Base-by-base conservation (phyloP, 2,888 invertebrate genomes). In the Perdita meconis region DNA sequence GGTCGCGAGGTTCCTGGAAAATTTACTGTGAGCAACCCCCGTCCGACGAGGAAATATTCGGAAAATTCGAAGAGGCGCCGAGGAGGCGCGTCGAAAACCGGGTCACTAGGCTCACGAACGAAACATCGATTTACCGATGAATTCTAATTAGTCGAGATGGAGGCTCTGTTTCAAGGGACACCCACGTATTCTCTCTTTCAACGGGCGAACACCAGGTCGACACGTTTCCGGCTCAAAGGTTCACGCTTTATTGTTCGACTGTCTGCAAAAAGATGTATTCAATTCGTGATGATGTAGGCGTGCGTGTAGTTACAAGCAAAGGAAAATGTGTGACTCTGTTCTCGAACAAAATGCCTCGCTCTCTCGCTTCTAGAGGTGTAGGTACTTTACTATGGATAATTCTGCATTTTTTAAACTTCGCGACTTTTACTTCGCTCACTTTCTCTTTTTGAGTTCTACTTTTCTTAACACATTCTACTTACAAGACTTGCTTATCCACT, bases 71-170 rank as follows among this genome's bases (percentile, higher is more conserved):
- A 44, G 5, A 16, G 38, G 24, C 3, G 24, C 16, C 10, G 50
- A 40, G 19, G 56, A 13, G 50, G 30, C 34, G 22, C 19, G 42
- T 36, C 22, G 24, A 34, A 77, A 76, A 76, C 56, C 56, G 42
- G 76, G 76, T 76, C 76, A 63, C 56, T 30, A 12, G 12, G 47
- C 3, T 16, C 12, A 22, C 55, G 47, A 40, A 34, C 56, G 60
- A 63, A 76, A 61, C 66, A 56, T 76, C 59, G 59, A 83, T 69
- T 72, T 63, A 47, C 72, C 67, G 61, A 68, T 69, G 65, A 71
- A 66, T 66, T 81, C 74, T 80, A 81, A 81, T 77, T 67, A 76
- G 64, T 75, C 64, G 22, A 57, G 76, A 60, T 83, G 71, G 64
- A 66, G 59, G 22, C 24, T 44, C 24, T 53, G 44, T 82, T 69